Evolutionary conservation across 2,797 vertebrate species (phyloP).

Genomic region (Eidolon dupreanum): DNA sequence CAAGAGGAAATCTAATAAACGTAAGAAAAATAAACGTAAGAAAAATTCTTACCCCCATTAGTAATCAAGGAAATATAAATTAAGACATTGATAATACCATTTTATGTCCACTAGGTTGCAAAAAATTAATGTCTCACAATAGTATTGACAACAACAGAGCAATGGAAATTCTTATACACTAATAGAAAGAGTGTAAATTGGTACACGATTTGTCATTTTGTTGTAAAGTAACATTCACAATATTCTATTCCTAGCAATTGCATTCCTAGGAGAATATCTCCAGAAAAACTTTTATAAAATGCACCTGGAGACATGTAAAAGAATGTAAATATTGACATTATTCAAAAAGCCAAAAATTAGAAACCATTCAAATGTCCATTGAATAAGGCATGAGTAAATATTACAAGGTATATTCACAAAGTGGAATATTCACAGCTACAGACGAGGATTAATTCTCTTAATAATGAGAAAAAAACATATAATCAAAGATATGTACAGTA

Average conservation of each 20-base stretch:
- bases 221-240: background rate
- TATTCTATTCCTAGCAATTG: background rate
- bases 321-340: slow-evolving; percentile 27
- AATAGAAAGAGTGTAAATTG: background rate
- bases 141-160: background rate
- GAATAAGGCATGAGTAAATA: background rate
- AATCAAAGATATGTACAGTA: background rate
- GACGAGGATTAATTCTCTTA: background rate
- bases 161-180: background rate
- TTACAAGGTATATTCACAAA: background rate
- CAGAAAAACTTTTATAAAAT: background rate
- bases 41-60: background rate
- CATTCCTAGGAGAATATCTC: background rate
- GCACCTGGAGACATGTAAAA: background rate
- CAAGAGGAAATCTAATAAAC: background rate
- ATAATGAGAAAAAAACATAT: background rate
- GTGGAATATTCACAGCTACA: background rate
- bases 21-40: background rate
- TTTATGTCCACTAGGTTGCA: background rate
- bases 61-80: background rate
- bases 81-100: slow-evolving; percentile 2
- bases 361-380: background rate
- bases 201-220: background rate
- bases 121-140: background rate
- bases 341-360: slow-evolving; percentile 12